Percentiles rank a stretch among this genome's conserved stretches.
Conservation (phyloP, 2,113 vertebrate genomes). For the Ptilorrhoa leucosticta region DNA sequence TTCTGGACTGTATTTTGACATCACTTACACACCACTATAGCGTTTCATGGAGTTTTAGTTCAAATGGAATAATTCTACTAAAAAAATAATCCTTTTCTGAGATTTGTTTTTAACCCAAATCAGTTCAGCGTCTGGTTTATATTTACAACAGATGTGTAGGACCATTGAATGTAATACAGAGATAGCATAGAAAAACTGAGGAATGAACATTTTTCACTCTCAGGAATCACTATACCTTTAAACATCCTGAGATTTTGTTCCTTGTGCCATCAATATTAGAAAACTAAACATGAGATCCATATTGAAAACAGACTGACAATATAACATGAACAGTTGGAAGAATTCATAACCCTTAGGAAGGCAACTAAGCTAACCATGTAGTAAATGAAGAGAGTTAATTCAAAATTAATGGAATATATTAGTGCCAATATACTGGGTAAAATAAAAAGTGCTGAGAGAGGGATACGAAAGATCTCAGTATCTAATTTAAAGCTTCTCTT, state of each 20-base stretch:
- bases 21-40: neutral
- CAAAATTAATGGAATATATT: neutral
- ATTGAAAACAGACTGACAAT: neutral
- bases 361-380: neutral
- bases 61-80: neutral
- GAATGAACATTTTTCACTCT: neutral
- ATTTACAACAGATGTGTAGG: neutral
- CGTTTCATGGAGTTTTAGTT: neutral
- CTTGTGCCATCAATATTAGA: neutral
- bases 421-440: neutral
- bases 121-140: neutral
- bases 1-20: neutral
- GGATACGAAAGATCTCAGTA: neutral
- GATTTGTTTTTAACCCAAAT: neutral
- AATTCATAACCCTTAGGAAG: neutral
- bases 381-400: neutral
- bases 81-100: neutral
- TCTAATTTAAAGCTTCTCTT: neutral
- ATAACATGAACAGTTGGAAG: neutral
- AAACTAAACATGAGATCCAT: neutral
- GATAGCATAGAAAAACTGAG: neutral
- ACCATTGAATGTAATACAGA: neutral
- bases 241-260: neutral
- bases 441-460: neutral
- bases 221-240: neutral